phyloP scores from a whole-genome alignment of 2,797 vertebrate genomes.

The Heterohyrax brucei region DNA sequence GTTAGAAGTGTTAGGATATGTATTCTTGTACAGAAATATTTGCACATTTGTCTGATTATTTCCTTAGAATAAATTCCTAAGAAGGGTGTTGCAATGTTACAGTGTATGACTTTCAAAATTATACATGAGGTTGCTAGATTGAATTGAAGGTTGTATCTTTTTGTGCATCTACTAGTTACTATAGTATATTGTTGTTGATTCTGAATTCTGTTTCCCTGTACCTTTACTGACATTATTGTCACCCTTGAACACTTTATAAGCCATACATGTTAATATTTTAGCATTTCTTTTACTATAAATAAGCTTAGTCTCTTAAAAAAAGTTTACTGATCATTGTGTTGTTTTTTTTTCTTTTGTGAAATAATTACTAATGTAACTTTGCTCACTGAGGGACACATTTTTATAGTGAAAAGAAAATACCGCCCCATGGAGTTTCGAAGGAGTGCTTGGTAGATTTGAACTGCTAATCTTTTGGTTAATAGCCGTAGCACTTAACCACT shows the following conservation, averaged over 20 bases:
- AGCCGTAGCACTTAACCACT: no score
- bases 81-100: conserved; percentile 7
- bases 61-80: conserved; percentile 59
- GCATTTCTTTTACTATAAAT: conserved; percentile 64
- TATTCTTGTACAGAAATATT: conserved; percentile 58
- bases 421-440: no score
- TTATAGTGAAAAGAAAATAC: conserved; percentile 53
- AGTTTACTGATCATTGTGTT: conserved; percentile 67
- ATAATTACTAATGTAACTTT: conserved; percentile 62
- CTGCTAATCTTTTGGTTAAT: no score
- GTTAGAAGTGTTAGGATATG: conserved; percentile 22
- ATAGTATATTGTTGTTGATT: conserved; percentile 16
- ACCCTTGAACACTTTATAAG: conserved; percentile 54
- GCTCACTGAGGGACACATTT: conserved; percentile 44
- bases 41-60: conserved; percentile 22
- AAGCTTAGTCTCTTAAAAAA: conserved; percentile 36
- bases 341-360: conserved; percentile 76
- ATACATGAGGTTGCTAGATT: conserved; percentile 11
- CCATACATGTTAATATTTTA: neutral
- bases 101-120: conserved; percentile 50
- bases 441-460: no score
- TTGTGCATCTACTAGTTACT: conserved; percentile 28
- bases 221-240: conserved; percentile 29
- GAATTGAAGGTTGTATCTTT: conserved; percentile 40
- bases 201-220: conserved; percentile 25